Base-by-base conservation (phyloP, 2,797 vertebrate species). In the Kryptolebias ocellatus region DNA sequence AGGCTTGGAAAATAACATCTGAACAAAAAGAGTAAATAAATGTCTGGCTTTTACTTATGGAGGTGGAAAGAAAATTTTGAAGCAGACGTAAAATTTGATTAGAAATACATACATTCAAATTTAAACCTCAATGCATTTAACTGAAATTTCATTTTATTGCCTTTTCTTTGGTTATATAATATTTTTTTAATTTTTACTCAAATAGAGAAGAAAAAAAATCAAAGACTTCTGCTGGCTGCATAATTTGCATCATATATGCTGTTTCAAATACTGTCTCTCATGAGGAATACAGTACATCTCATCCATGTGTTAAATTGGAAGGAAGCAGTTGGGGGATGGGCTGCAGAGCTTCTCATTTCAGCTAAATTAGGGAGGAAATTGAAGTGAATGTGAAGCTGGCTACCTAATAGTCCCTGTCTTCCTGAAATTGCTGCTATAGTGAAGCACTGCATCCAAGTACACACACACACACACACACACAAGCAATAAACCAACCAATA, bases 321-420 rank as follows among this genome's bases (percentile, higher is more conserved):
- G 55, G 64, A 61, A 45, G 51, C 50, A 65, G 53, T 29, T 60
- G 70, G 70, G 78, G 79, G 74, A 70, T 69, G 74, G 68, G 60
- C 27, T 74, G 55, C 50, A 45, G 64, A 60, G 63, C 51, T 66
- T 79, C 73, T 53, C 18, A 53, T 81, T 79, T 72, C 73, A 75
- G 55, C 68, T 79, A 64, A 83, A 85, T 85, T 74, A 80, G 67
- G 61, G 64, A 58, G 77, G 60, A 79, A 81, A 84, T 79, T 63
- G 75, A 71, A 85, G 57, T 79, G 62, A 80, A 77, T 74, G 67
- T 79, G 74, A 67, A 78, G 72, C 81, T 74, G 66, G 57, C 78
- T 79, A 72, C 64, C 57, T 80, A 73, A 78, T 75, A 80, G 76
- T 54, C 50, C 55, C 62, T 65, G 55, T 74, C 69, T 83, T 55